phyloP scores from a whole-genome alignment of 2,113 vertebrate genomes.

The Agapornis roseicollis region DNA sequence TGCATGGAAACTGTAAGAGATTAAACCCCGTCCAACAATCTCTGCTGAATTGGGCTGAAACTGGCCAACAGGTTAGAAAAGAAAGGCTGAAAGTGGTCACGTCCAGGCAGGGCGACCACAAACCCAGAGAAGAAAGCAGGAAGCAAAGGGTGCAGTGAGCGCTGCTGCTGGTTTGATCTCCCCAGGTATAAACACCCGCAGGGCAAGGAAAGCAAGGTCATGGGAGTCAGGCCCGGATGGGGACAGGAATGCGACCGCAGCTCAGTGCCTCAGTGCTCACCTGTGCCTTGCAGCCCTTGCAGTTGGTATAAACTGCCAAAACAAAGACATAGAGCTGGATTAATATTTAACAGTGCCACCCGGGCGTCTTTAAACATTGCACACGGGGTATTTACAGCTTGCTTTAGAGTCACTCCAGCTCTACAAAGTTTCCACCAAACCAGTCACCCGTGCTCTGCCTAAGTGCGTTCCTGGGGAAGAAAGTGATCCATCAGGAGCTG shows the following conservation, averaged over 20 bases:
- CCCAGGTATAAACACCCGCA: neutral
- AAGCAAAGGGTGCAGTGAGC: neutral
- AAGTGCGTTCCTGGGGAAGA: neutral
- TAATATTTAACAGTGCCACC: constrained; percentile 19
- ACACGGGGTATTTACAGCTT: neutral
- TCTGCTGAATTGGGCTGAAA: neutral
- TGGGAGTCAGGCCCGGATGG: rapidly evolving
- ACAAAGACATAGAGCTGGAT: neutral
- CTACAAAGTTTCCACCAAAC: neutral
- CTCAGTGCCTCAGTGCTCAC: neutral
- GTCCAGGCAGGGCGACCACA: rapidly evolving
- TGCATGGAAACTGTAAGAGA: rapidly evolving
- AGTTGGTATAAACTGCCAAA: neutral
- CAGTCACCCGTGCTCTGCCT: neutral
- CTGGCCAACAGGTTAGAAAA: rapidly evolving
- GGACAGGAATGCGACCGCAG: neutral
- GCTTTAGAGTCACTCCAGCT: neutral
- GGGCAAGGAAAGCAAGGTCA: neutral
- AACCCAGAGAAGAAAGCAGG: neutral
- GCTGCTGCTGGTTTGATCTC: neutral
- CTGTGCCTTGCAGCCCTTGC: neutral
- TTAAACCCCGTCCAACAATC: rapidly evolving
- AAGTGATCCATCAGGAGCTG: neutral
- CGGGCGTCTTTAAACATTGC: neutral
- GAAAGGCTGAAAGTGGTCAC: rapidly evolving